Evolutionary conservation across 2,113 vertebrate genomes (phyloP), one percentile per base, ranked within the genome.

Genomic region (Macquaria australasica): DNA sequence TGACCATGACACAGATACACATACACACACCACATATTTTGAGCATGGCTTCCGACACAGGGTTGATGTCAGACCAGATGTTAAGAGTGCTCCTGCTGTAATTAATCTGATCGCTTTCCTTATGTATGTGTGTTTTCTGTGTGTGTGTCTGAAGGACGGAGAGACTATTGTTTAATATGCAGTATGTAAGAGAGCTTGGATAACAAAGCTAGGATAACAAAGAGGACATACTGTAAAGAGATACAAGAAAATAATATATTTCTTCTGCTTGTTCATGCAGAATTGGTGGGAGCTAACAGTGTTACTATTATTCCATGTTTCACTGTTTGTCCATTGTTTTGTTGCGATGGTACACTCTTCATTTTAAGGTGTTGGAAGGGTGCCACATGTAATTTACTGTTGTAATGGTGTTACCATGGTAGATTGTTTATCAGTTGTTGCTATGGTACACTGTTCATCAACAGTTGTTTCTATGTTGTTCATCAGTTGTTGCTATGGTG

Each of bases 61-160:
- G 67, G 80, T 84, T 89, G 87, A 91, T 90, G 90, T 88, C 80
- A 64, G 83, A 86, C 82, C 91, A 92, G 91, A 94, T 94, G 93
- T 92, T 91, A 86, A 82, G 85, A 84, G 85, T 77, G 76, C 81
- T 87, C 85, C 79, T 88, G 84, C 83, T 78, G 85, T 93, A 94
- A 94, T 94, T 92, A 93, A 79, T 87, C 82, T 72, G 45, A 77
- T 68, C 8, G 0, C 28, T 43, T 11, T 55, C 8, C 8, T 31
- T 50, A 4, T 21, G 75, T 28, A 5, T 43, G 67, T 56, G 81
- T 71, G 60, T 56, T 28, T 16, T n/a, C n/a, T 71, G 28, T 71
- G 69, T 71, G 68, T 73, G 51, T 41, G 71, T 71, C 5, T 14
- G 37, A 59, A 70, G 37, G 21, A 25, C 31, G 59, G 28, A 72